phyloP scores from a whole-genome alignment of 1,140 invertebrate species.

The Hypsibius dujardini region DNA sequence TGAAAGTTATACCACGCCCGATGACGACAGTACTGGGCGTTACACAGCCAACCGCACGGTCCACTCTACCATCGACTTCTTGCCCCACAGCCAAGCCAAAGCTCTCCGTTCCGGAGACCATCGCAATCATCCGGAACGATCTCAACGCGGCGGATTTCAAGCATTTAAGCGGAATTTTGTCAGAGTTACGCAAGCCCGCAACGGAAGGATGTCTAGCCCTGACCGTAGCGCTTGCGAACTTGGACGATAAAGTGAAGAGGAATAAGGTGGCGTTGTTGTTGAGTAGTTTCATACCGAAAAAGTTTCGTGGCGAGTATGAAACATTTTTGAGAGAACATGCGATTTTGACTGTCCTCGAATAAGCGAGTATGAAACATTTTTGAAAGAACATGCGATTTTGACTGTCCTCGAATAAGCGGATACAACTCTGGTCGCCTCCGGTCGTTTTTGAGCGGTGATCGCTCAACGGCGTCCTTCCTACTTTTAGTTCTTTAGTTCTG shows the following conservation, averaged over 20 bases:
- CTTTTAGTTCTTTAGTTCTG: too few relatives aligned
- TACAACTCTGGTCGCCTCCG: too few relatives aligned
- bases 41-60: background rate
- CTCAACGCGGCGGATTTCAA: background rate
- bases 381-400: too few relatives aligned
- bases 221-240: background rate
- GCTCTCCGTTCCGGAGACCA: background rate
- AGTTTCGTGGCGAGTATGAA: background rate
- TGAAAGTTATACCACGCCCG: background rate
- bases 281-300: background rate
- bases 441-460: too few relatives aligned
- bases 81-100: background rate
- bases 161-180: background rate
- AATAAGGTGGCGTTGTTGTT: background rate
- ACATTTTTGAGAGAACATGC: background rate
- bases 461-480: too few relatives aligned
- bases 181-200: background rate
- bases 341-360: too few relatives aligned
- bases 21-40: background rate
- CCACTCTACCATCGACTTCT: background rate
- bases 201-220: background rate
- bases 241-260: background rate
- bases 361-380: too few relatives aligned
- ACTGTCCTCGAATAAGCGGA: too few relatives aligned
- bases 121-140: background rate